Evolutionary conservation across 1,140 invertebrate genomes (phyloP).

Genomic region (Manduca sexta): DNA sequence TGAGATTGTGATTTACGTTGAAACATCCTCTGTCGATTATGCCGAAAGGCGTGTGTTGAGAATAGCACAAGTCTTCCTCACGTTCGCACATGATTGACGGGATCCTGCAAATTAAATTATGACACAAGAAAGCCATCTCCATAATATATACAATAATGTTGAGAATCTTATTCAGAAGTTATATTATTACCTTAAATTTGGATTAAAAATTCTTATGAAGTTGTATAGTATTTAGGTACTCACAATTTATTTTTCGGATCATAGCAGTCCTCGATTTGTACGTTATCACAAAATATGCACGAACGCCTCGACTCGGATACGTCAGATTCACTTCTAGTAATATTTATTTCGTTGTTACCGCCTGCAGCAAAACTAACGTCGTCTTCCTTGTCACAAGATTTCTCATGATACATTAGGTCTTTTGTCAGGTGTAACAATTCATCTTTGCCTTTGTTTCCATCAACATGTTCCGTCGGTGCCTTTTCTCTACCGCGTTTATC

Average conservation of each 20-base stretch:
- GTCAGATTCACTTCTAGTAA: constrained; percentile 5
- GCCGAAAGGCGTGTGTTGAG: constrained; percentile 52
- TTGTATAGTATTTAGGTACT: constrained; percentile 17
- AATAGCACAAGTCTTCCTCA: constrained; percentile 43
- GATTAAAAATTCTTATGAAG: too few relatives aligned
- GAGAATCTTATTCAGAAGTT: too few relatives aligned
- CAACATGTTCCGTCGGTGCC: neutral
- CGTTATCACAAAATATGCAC: constrained; percentile 45
- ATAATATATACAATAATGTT: neutral
- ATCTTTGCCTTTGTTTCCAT: constrained; percentile 7
- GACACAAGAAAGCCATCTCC: constrained; percentile 15
- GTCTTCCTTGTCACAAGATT: constrained; percentile 15
- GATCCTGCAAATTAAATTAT: constrained; percentile 25
- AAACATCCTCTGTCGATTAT: constrained; percentile 49
- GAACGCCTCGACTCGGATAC: constrained; percentile 17
- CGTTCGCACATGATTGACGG: constrained; percentile 28
- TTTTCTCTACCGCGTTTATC: constrained; percentile 2
- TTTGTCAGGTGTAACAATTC: constrained; percentile 19
- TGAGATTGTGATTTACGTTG: constrained; percentile 37
- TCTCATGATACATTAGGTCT: constrained; percentile 16
- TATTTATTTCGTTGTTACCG: neutral
- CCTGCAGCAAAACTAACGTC: neutral
- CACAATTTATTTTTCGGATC: constrained; percentile 40
- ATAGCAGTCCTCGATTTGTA: constrained; percentile 28
- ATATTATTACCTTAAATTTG: too few relatives aligned